phyloP scores from a whole-genome alignment of 2,797 vertebrate genomes.

The Peromyscus aztecus region DNA sequence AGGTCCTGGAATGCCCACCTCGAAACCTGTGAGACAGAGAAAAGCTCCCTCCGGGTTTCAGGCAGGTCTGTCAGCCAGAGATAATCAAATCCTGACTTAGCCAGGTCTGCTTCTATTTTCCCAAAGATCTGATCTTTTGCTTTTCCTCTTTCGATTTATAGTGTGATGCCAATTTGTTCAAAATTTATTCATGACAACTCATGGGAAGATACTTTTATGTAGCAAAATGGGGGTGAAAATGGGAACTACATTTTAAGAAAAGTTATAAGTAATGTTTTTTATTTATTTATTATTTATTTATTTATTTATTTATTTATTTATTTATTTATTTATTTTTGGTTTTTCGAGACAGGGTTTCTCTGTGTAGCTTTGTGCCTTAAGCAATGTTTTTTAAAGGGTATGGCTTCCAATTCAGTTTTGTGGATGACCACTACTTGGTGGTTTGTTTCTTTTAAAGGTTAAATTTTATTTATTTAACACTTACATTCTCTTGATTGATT shows the following conservation, averaged over 20 bases:
- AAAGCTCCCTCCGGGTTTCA: conserved; percentile 1
- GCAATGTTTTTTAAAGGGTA: neutral
- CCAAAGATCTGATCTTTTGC: neutral
- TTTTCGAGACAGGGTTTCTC: too few species aligned
- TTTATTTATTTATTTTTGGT: too few species aligned
- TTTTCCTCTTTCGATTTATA: neutral
- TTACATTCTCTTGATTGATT: neutral
- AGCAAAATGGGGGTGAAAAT: neutral
- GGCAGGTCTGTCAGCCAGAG: neutral
- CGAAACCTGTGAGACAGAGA: conserved; percentile 23
- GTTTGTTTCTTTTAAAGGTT: neutral
- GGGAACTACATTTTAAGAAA: neutral
- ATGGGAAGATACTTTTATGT: neutral
- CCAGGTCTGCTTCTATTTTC: neutral
- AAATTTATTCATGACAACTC: conserved; percentile 18
- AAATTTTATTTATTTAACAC: neutral
- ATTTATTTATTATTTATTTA: neutral
- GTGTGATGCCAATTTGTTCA: neutral
- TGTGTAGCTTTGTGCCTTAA: neutral
- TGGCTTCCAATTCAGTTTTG: neutral
- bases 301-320: too few species aligned
- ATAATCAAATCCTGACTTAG: neutral
- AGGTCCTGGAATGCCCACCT: neutral
- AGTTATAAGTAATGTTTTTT: neutral
- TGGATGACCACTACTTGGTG: neutral